Evolutionary conservation across 2,888 invertebrate genomes (phyloP).

Genomic region (Lathronympha strigana): DNA sequence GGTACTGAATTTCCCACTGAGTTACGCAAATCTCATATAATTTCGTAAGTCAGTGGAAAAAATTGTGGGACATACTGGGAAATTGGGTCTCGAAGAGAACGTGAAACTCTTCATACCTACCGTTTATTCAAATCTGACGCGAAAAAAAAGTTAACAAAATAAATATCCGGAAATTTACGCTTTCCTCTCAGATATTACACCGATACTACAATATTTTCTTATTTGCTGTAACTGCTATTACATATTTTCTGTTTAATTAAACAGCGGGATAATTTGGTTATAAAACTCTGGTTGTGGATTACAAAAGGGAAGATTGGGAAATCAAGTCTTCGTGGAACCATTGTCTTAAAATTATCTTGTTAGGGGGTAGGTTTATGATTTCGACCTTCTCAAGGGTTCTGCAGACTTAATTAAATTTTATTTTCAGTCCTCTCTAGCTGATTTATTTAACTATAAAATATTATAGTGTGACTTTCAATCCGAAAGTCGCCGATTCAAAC

Average conservation of each 20-base stretch:
- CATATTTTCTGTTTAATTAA: slow-evolving; percentile 54
- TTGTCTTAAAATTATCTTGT: slow-evolving; percentile 29
- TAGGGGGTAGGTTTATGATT: not conserved
- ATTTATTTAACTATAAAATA: too few species aligned
- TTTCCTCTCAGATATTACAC: slow-evolving; percentile 16
- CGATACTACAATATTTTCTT: slow-evolving; percentile 47
- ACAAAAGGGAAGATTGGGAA: slow-evolving; percentile 41
- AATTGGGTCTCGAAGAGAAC: too few species aligned
- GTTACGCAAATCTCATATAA: too few species aligned
- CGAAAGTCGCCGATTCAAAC: too few species aligned
- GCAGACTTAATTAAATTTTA: not conserved
- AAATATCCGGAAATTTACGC: not conserved
- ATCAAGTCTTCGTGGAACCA: slow-evolving; percentile 32
- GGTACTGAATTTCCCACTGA: too few species aligned
- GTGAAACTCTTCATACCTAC: too few species aligned
- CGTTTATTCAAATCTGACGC: too few species aligned
- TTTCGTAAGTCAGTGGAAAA: too few species aligned
- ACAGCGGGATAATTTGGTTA: slow-evolving; percentile 50
- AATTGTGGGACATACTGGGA: too few species aligned
- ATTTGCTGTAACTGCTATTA: slow-evolving; percentile 50
- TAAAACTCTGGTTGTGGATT: slow-evolving; percentile 46
- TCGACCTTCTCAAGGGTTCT: not conserved
- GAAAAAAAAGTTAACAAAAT: too few species aligned
- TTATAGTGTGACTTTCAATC: too few species aligned
- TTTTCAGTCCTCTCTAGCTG: too few species aligned